These are phyloP conservation scores for Zaprionus davidi DNA, from an alignment of 1,140 invertebrate species.

Conservation along the genomic window DNA sequence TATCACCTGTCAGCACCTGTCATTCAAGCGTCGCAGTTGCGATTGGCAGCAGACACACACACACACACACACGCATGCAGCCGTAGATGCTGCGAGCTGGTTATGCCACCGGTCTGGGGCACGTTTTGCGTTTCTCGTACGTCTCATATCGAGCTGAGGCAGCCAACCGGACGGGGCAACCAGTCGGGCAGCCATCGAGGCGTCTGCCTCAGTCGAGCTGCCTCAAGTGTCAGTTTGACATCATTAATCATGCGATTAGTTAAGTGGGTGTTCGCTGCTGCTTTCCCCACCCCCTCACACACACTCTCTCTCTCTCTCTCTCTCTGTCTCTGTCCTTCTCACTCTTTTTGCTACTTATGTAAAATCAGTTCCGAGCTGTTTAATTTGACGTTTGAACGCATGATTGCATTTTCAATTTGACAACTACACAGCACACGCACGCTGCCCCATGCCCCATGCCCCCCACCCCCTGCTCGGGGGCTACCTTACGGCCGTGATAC, in stretches of 20 bases:
- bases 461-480: not conserved
- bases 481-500: not conserved
- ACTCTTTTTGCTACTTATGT: slow-evolving; percentile 48
- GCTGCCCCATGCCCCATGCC: slow-evolving; percentile 18
- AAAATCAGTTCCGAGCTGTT: slow-evolving; percentile 83
- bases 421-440: slow-evolving; percentile 53
- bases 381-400: slow-evolving; percentile 83
- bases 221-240: slow-evolving; percentile 77
- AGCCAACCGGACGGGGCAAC: slow-evolving; percentile 23
- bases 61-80: slow-evolving; percentile 52
- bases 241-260: slow-evolving; percentile 84
- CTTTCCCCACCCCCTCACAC: not conserved
- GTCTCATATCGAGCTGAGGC: slow-evolving; percentile 32
- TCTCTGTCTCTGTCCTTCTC: not conserved
- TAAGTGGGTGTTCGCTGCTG: slow-evolving; percentile 77
- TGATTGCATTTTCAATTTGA: slow-evolving; percentile 80
- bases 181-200: slow-evolving; percentile 34
- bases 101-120: slow-evolving; percentile 32
- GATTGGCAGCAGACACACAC: slow-evolving; percentile 66
- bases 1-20: slow-evolving; percentile 84
- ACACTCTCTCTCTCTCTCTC: not conserved
- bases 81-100: slow-evolving; percentile 21
- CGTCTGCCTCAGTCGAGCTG: slow-evolving; percentile 32
- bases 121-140: slow-evolving; percentile 26
- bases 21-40: slow-evolving; percentile 82